phyloP scores from a whole-genome alignment of 1,140 invertebrate genomes.

The Steinernema feltiae region DNA sequence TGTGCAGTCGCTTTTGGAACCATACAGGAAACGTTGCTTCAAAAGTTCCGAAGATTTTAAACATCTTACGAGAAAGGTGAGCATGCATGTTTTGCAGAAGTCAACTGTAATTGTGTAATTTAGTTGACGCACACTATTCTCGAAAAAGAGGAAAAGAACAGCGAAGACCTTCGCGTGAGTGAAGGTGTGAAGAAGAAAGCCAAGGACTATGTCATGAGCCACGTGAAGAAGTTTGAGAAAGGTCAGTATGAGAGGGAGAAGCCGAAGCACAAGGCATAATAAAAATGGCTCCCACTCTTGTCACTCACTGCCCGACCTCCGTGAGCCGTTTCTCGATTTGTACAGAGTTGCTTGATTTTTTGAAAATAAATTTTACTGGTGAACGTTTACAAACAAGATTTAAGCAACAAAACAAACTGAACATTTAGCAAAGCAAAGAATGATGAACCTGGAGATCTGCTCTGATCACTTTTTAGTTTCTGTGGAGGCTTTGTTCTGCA shows the following conservation, averaged over 20 bases:
- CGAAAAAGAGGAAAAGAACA: neutral
- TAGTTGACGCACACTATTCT: neutral
- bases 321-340: no score
- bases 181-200: neutral
- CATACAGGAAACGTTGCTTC: neutral
- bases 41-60: neutral
- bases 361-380: no score
- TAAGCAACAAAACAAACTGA: no score
- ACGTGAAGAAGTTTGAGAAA: neutral
- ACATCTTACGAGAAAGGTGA: neutral
- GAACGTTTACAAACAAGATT: no score
- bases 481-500: no score
- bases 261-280: neutral
- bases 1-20: neutral
- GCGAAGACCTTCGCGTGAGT: neutral
- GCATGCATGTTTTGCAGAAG: neutral
- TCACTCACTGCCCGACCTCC: neutral
- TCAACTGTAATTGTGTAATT: neutral
- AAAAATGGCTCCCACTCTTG: neutral
- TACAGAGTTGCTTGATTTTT: no score
- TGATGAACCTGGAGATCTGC: no score
- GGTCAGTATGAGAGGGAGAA: neutral
- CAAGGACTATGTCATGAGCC: neutral
- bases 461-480: neutral
- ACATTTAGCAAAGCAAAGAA: neutral